Evolutionary conservation across 2,113 vertebrate genomes (phyloP).

Genomic region (Forbesichthys agassizii): DNA sequence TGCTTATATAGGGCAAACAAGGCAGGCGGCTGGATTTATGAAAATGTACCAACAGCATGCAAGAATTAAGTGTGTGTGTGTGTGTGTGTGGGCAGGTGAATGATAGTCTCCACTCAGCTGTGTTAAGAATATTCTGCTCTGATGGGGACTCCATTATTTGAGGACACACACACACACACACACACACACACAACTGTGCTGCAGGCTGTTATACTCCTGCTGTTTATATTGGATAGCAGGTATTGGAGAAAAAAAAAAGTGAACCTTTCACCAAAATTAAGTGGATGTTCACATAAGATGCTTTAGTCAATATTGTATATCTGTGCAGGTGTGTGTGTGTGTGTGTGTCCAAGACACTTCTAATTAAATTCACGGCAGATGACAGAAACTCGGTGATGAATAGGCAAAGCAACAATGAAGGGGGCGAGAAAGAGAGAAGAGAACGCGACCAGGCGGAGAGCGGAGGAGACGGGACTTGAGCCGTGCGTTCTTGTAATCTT

Average conservation of each 20-base stretch:
- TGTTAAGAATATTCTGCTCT: conserved; percentile 67
- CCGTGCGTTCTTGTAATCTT: conserved; percentile 6
- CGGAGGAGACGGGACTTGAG: not conserved
- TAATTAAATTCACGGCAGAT: not conserved
- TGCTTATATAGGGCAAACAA: too few relatives aligned
- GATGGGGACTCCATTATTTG: conserved; percentile 59
- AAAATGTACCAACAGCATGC: not conserved
- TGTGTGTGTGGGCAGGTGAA: conserved; percentile 33
- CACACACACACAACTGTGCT: conserved; percentile 5
- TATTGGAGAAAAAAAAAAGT: conserved; percentile 20
- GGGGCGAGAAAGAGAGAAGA: not conserved
- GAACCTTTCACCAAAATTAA: conserved; percentile 8
- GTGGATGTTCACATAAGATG: too few relatives aligned
- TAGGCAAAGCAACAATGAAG: not conserved
- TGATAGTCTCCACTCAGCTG: conserved; percentile 64
- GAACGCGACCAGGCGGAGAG: not conserved
- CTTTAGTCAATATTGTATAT: not conserved
- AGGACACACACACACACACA: conserved; percentile 1
- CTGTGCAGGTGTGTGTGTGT: not conserved
- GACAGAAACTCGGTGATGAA: not conserved
- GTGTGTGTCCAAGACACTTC: not conserved
- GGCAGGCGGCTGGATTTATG: too few relatives aligned
- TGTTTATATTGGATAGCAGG: conserved; percentile 3
- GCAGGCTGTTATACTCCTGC: not conserved
- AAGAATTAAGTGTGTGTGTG: conserved; percentile 11